Conservation (phyloP, 1,140 invertebrate species). For the Oncopeltus fasciatus region DNA sequence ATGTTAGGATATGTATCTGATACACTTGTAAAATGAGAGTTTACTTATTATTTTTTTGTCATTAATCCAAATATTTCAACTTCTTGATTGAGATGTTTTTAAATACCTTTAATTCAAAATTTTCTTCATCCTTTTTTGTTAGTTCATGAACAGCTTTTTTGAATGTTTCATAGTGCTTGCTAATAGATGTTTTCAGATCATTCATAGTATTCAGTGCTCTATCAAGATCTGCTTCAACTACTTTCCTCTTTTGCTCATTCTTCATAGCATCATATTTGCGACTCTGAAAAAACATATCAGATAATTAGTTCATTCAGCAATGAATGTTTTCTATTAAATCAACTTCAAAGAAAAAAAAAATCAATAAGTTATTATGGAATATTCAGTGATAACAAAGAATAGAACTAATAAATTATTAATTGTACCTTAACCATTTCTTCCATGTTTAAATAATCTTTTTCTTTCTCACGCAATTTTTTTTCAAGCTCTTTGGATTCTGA, state of each 20-base stretch:
- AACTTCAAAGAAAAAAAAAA: neutral
- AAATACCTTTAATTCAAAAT: neutral
- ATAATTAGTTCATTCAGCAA: neutral
- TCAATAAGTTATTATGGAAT: no score
- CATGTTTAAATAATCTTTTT: neutral
- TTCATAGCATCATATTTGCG: neutral
- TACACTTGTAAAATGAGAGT: no score
- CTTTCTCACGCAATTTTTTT: neutral
- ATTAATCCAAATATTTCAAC: no score
- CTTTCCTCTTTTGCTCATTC: neutral
- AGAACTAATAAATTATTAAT: no score
- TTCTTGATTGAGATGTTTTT: no score
- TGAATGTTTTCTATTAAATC: neutral
- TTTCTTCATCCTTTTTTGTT: neutral
- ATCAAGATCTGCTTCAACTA: neutral
- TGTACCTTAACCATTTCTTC: neutral
- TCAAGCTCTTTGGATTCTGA: neutral
- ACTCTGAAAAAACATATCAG: neutral
- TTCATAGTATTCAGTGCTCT: neutral
- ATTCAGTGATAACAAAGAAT: no score
- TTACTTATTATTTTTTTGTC: no score
- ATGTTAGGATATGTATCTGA: no score
- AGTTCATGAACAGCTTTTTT: neutral
- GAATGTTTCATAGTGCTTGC: neutral
- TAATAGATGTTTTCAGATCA: neutral